Evolutionary conservation across 2,113 vertebrate species (phyloP), one percentile per base, ranked within the genome.

Genomic region (Sapajus apella): DNA sequence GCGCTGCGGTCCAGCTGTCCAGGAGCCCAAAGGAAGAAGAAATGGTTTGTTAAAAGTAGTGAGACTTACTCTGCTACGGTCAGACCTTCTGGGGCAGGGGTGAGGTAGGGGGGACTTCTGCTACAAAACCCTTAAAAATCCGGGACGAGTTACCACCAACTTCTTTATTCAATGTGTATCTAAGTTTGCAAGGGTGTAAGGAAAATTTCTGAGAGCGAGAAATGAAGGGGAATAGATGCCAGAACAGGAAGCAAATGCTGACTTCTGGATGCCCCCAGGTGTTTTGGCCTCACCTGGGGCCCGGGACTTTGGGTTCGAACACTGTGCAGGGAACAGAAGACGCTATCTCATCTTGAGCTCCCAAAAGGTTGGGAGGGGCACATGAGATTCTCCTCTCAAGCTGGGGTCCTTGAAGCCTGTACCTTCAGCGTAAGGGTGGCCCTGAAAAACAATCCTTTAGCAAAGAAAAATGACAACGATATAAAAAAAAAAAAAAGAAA

Each of bases 161-260:
- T 25, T 76, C 47, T 70, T 95, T 79, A 79, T 45, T 90, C 81
- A 8, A 25, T n/a, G 25, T 16, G 6, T 10, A 77, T 45, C 18
- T 82, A 70, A 55, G 61, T 87, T 83, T 61, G 64, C n/a, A 55
- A 92, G 75, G 81, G 80, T 50, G 32, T n/a, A 55, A 87, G 72
- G 76, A 47, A 25, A 73, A 68, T 50, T 94, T 93, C 77, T 27
- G 17, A 52, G 70, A 70, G n/a, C 32, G n/a, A 37, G 86, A 32
- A 47, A 27, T 6, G 40, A 64, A 4, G 2, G 6, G 25, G 4
- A 27, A 16, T 25, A 7, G 20, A 37, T 1, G 12, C 21, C 21
- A 0, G 86, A 77, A 23, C 21, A 14, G 21, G 89, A 76, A 94
- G 55, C 61, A 61, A 27, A 61, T 10, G 23, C 68, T 66, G 75